Evolutionary conservation across 1,140 invertebrate species (phyloP), one percentile per base, ranked within the genome.

Genomic region (Manduca sexta): DNA sequence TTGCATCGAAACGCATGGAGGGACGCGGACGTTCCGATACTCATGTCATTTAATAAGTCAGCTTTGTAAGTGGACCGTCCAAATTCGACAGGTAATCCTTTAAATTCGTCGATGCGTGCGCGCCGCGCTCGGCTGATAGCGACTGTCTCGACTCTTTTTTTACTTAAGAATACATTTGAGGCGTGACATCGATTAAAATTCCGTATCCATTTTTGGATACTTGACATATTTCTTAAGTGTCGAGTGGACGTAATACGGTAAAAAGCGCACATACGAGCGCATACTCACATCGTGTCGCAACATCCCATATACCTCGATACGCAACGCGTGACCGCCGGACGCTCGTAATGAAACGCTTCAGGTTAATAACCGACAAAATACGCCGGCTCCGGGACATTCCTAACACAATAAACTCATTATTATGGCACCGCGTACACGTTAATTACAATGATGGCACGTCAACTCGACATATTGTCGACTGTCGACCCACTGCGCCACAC

Each of bases 271-370:
- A 26, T 26, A 26, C 21, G 21, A 26, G 8, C 21, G 21, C 21
- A 8, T 26, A 8, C 21, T 5, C 21, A 26, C 45, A 51, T 51
- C 39, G 44, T 77, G 71, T 73, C 61, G 64, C 65, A 76, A 78
- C 60, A 67, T 74, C 69, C 73, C 63, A 69, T 61, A 60, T 61
- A 66, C 61, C 64, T 71, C 67, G 42, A 75, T 72, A 67, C 51
- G 64, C 63, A 74, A 61, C 45, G 63, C 71, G 72, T 69, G 61
- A 61, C 69, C 59, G 52, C 56, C 65, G 77, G 73, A 81, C 64
- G 59, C 52, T 50, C 44, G 45, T 72, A 78, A 78, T 77, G 69
- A 73, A 43, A 68, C 56, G 44, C 40, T 57, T 60, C 56, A 48
- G 64, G 69, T 69, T 75, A 75, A 78, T 64, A 69, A 70, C 74